Evolutionary conservation across 1,140 invertebrate genomes (phyloP), one percentile per base, ranked within the genome.

Genomic region (Sweltsa coloradensis): DNA sequence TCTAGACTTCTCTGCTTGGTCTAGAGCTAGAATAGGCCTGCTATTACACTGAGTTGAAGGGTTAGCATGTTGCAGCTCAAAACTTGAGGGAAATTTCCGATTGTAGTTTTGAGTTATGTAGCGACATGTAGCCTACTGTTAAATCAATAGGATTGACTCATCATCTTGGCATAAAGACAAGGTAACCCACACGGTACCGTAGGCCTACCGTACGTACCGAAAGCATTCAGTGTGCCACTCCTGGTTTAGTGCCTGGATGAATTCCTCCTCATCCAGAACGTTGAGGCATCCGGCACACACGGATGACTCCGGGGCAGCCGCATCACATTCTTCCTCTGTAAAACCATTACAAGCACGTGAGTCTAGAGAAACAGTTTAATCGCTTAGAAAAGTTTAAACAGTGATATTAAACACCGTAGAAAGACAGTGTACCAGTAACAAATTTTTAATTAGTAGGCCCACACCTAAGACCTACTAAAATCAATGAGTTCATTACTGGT

Each of bases 191-290:
- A n/a, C n/a, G n/a, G n/a, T n/a, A n/a, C n/a, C n/a, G n/a, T n/a
- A n/a, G n/a, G n/a, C n/a, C n/a, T n/a, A n/a, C n/a, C n/a, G n/a
- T n/a, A 45, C 47, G 62, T 65, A 84, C 83, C 85, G 74, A 62
- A 90, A 90, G 60, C 87, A 90, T 60, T 89, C 87, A 60, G 79
- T 76, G 58, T 90, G 87, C 85, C 85, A 90, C 61, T 87, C 83
- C 59, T 87, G 83, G 44, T 74, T 78, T 42, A 90, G 67, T 14
- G 86, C 85, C 51, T 81, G 79, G 51, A 88, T 73, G 64, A 78
- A 83, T 59, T 85, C 82, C 53, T 83, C 81, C 51, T 83, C 79
- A 26, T 79, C 78, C 43, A 79, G 66, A 27, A 79, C 70, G 64
- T 86, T 87, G 45, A 85, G 63, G 63, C 84, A 87, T 45, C 81